A percentile compares a stretch with the other conserved stretches of the same genome.
Conservation (phyloP, 2,888 invertebrate species). For the Labia minor region DNA sequence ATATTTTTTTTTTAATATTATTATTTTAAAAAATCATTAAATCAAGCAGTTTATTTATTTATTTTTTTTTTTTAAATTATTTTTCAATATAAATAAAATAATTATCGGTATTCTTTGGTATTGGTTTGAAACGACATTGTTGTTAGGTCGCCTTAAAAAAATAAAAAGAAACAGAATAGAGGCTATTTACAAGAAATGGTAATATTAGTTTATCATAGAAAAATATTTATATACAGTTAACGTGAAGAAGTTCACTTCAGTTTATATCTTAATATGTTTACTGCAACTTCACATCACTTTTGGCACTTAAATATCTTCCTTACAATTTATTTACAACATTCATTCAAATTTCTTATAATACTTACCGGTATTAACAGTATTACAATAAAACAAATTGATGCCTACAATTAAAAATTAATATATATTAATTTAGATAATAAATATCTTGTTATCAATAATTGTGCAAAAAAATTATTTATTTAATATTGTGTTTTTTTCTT, state of each 20-base stretch:
- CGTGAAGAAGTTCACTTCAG: neutral
- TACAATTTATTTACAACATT: neutral
- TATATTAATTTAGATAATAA: too few relatives aligned
- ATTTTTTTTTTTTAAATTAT: neutral
- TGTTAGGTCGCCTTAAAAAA: neutral
- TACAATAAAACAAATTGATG: neutral
- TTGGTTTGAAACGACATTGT: neutral
- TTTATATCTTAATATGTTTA: neutral
- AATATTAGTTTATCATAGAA: neutral
- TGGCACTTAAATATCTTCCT: neutral
- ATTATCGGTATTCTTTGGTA: neutral
- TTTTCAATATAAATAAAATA: neutral
- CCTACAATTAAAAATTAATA: too few relatives aligned
- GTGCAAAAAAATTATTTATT: too few relatives aligned
- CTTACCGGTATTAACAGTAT: slow-evolving; percentile 7
- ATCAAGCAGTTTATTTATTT: neutral
- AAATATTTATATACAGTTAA: neutral
- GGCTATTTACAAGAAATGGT: neutral
- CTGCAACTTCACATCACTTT: neutral
- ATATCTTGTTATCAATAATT: too few relatives aligned
- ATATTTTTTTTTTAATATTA: neutral
- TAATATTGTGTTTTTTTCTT: too few relatives aligned
- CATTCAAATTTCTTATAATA: neutral
- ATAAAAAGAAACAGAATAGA: neutral
- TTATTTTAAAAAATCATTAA: slow-evolving; percentile 13